phyloP scores from a whole-genome alignment of 2,888 invertebrate genomes.

The Alviniconcha strummeri region DNA sequence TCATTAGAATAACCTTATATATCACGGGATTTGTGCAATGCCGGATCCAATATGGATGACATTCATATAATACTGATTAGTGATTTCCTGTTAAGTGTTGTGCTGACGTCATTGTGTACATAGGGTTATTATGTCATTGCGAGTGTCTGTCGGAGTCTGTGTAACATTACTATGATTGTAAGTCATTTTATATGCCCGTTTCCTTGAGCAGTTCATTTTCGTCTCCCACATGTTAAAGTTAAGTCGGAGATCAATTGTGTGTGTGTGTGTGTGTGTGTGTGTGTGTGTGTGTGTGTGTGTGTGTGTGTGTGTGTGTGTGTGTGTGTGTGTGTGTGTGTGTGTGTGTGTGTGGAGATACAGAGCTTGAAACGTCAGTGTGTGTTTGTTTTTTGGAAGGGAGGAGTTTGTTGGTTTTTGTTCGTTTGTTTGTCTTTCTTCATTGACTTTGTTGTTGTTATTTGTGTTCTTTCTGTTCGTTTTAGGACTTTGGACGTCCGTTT shows the following conservation, averaged over 20 bases:
- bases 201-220: not conserved
- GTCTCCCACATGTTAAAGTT: conserved; percentile 1
- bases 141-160: too few species aligned
- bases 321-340: not conserved
- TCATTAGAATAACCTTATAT: too few species aligned
- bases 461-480: not conserved
- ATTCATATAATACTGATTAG: too few species aligned
- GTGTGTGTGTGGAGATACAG: not conserved
- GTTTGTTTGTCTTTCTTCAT: not conserved
- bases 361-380: too few species aligned
- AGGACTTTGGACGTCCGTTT: not conserved
- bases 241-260: not conserved
- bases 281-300: not conserved
- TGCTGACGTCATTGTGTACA: too few species aligned
- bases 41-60: too few species aligned
- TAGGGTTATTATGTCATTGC: too few species aligned
- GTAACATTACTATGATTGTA: not conserved
- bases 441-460: not conserved
- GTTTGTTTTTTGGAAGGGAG: not conserved
- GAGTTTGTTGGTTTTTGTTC: not conserved
- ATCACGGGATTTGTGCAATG: too few species aligned
- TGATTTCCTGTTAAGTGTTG: too few species aligned
- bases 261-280: not conserved
- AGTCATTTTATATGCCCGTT: conserved; percentile 1
- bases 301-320: not conserved